Conservation (phyloP, 2,797 vertebrate genomes). For the Poeciliopsis infans region DNA sequence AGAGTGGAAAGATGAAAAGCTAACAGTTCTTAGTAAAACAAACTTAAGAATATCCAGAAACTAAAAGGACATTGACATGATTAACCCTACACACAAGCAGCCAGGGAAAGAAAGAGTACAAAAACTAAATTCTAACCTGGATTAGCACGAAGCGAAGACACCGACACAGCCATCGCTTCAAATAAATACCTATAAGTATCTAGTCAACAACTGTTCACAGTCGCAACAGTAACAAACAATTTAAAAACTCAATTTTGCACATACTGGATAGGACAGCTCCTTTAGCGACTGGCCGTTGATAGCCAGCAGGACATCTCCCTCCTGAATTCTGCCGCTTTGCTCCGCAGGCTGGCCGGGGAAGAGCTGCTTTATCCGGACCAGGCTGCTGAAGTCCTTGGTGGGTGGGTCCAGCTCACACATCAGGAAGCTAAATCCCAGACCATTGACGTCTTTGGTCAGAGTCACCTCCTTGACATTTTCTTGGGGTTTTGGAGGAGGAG, state of each 20-base stretch:
- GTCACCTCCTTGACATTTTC: conserved; percentile 86
- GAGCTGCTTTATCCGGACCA: conserved; percentile 87
- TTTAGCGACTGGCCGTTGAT: conserved; percentile 85
- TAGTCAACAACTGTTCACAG: neutral
- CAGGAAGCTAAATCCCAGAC: conserved; percentile 90
- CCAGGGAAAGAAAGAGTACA: neutral
- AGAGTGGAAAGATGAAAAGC: neutral
- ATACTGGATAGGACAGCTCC: conserved; percentile 87
- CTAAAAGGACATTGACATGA: neutral
- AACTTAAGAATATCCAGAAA: neutral
- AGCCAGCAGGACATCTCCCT: conserved; percentile 88
- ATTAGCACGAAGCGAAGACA: neutral
- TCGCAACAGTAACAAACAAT: neutral
- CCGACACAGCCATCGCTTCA: neutral
- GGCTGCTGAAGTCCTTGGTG: conserved; percentile 63
- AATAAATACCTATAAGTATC: neutral
- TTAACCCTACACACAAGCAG: neutral
- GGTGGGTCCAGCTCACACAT: conserved; percentile 75
- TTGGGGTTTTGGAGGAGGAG: conserved; percentile 49
- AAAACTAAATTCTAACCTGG: neutral
- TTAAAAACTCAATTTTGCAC: conserved; percentile 18
- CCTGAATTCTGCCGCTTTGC: conserved; percentile 82
- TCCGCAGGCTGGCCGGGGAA: conserved; percentile 89
- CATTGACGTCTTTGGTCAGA: conserved; percentile 82
- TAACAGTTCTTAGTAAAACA: neutral